Evolutionary conservation across 2,888 invertebrate genomes (phyloP), one percentile per base, ranked within the genome.

Genomic region (Drosophila nigritarsus): DNA sequence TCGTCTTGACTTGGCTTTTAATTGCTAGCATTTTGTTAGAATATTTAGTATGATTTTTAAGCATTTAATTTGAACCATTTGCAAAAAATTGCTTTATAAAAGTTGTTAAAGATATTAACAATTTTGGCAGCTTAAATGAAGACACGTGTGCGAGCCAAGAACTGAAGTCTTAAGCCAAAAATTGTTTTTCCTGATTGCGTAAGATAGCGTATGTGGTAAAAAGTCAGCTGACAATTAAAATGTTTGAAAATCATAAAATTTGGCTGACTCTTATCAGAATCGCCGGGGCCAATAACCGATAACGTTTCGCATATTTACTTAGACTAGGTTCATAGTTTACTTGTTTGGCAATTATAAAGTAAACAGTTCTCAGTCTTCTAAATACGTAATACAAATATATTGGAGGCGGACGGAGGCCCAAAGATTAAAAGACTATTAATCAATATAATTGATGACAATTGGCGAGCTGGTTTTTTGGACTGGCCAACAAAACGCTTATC

Each of bases 381-480:
- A 69, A 30, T 53, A 24, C n/a, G 58, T 30, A 69, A 48, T 48
- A 55, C 27, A 62, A 55, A 49, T 30, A 65, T 71, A 58, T 71
- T 36, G 45, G 61, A 11, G 36, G 13, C 7, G 27, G 30, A 32
- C 8, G 29, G 51, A 62, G 29, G 45, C 20, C 34, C 50, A 60
- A 53, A 53, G 55, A 50, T 60, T 53, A 32, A 64, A 38, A 54
- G 38, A 61, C 82, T 62, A 87, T 87, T 90, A 87, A 87, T 87
- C 90, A 89, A 75, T 76, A 87, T 87, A 90, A 87, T 87, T 90
- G 89, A 87, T 87, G 87, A 82, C 90, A 89, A 80, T 89, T 84
- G 87, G 74, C 56, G 67, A 61, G 69, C 73, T 65, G 65, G 80
- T 82, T 83, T 79, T 65, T n/a, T 36, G 53, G 85, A 83, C 75